These are phyloP conservation scores for Desmophyllum pertusum DNA, from an alignment of 92 coral and sea anemone species.

Conservation along the genomic window DNA sequence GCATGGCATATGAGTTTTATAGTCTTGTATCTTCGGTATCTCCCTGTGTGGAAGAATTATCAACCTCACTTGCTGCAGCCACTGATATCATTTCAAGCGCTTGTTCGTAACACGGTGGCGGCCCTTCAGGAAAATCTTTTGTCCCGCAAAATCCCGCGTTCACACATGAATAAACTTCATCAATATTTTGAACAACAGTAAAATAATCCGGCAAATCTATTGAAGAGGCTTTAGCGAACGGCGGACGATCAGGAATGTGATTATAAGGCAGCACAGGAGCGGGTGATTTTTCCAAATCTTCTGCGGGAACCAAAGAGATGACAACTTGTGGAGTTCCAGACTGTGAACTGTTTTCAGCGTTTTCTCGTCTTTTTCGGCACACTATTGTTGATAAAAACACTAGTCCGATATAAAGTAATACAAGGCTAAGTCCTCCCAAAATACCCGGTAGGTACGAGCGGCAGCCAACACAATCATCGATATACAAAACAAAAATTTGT, in stretches of 20 bases:
- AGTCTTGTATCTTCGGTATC: background rate
- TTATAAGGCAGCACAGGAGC: conserved; percentile 26
- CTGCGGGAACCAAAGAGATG: conserved; percentile 61
- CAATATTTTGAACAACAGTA: background rate
- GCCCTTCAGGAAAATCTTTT: conserved; percentile 1
- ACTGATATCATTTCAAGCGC: conserved; percentile 55
- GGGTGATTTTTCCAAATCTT: conserved; percentile 67
- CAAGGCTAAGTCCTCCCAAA: background rate
- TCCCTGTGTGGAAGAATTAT: background rate
- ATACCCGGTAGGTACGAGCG: background rate
- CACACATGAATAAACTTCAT: background rate
- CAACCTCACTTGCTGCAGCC: background rate
- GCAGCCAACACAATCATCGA: background rate
- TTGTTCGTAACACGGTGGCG: conserved; percentile 77
- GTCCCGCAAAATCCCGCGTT: background rate
- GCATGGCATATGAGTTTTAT: too few relatives aligned
- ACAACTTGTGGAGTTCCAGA: conserved; percentile 53
- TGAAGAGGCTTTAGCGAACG: conserved; percentile 1
- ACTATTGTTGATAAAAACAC: background rate
- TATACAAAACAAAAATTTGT: background rate
- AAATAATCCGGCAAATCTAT: conserved; percentile 3
- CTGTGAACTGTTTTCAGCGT: too few relatives aligned
- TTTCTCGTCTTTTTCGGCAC: conserved; percentile 16
- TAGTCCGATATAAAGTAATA: background rate
- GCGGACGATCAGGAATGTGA: conserved; percentile 27